Conservation (phyloP, 2,113 vertebrate species). For the Notarius quadriscutis region DNA sequence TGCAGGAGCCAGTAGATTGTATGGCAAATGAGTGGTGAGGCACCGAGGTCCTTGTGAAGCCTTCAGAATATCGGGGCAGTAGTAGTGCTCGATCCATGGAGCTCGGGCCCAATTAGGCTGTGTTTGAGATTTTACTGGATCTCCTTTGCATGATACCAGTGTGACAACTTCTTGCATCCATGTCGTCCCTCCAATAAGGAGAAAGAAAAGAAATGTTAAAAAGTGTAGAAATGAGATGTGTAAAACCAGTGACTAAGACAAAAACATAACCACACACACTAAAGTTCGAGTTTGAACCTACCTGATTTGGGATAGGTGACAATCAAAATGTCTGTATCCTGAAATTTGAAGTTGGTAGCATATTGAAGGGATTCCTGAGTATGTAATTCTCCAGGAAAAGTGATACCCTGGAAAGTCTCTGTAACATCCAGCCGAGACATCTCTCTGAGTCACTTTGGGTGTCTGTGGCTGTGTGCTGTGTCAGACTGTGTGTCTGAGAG, state of each 20-base stretch:
- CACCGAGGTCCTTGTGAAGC: slow-evolving; percentile 60
- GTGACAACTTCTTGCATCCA: slow-evolving; percentile 88
- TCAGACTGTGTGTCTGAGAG: not conserved
- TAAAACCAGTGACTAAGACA: not conserved
- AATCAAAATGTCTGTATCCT: slow-evolving; percentile 76
- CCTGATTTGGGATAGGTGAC: slow-evolving; percentile 85
- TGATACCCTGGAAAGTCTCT: slow-evolving; percentile 72
- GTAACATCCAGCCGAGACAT: slow-evolving; percentile 77
- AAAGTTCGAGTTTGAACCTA: slow-evolving; percentile 55
- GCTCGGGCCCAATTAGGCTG: slow-evolving; percentile 80
- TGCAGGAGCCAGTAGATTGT: slow-evolving; percentile 66
- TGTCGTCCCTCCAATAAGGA: slow-evolving; percentile 74
- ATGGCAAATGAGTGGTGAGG: slow-evolving; percentile 81
- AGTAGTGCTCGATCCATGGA: slow-evolving; percentile 85
- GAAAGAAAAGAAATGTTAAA: not conserved
- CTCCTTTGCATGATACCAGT: slow-evolving; percentile 72
- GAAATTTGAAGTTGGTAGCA: slow-evolving; percentile 73
- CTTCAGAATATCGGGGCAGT: slow-evolving; percentile 59
- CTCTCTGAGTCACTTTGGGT: not conserved
- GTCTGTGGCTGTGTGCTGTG: not conserved
- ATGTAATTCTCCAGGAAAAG: slow-evolving; percentile 80
- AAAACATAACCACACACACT: not conserved
- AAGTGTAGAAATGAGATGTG: not conserved
- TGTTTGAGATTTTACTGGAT: slow-evolving; percentile 63
- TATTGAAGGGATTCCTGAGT: slow-evolving; percentile 73